Base-by-base conservation (phyloP, 2,797 vertebrate genomes). In the Artibeus lituratus region DNA sequence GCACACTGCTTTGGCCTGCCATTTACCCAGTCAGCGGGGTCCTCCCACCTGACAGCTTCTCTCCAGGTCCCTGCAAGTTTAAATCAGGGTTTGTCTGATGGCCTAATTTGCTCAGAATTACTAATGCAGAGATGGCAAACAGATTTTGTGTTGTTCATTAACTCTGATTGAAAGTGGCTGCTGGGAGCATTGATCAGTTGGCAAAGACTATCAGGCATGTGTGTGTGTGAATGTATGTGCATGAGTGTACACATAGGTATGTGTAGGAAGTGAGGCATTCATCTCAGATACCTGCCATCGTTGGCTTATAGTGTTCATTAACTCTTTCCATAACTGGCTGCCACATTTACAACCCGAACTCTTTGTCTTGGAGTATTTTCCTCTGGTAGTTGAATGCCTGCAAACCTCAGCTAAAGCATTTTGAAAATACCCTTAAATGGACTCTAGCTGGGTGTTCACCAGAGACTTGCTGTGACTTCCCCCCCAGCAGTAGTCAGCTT, bases 91-190 rank as follows among this genome's bases (percentile, higher is more conserved):
- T 73, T 95, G 86, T 94, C 73, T 86, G 88, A 83, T 69, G 65
- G 67, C 37, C 67, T 94, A 87, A 92, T 96, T 92, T 91, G 89
- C 94, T 95, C 78, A 37, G 94, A 94, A 94, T 87, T 49, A 42
- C 77, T 94, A 92, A 90, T 24, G 77, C 69, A 69, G 73, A 84
- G 77, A 94, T 16, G 85, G 85, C 70, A 97, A 95, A 91, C 57
- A 92, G 92, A 90, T 91, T 89, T 73, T 21, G 1, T 53, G 65
- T 59, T 95, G 83, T 87, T 97, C 95, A 91, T 95, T 96, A 95
- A 95, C 78, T 94, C 92, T 94, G 96, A 95, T 92, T 96, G 73
- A 57, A 96, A 96, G 91, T 92, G 83, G 97, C 83, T 96, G 88
- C 73, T 87, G 37, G 49, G 89, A 88, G 78, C 15, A 53, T 18